A percentile compares a stretch with the other conserved stretches of the same genome.
phyloP scores from a whole-genome alignment of 2,888 invertebrate genomes.

The Drosophila tripunctata region DNA sequence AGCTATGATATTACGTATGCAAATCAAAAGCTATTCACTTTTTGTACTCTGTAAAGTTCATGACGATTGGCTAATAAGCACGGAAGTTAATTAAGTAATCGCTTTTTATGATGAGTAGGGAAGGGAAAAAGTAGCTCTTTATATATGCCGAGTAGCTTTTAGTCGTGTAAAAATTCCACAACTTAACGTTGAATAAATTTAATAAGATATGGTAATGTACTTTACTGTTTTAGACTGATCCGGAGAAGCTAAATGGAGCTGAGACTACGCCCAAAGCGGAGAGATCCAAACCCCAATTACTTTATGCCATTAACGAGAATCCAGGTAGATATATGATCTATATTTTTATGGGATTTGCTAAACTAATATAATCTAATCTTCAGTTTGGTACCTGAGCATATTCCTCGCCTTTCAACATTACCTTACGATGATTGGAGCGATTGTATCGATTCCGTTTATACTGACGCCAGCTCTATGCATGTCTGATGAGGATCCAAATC shows the following conservation, averaged over 20 bases:
- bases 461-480: slow-evolving; percentile 92
- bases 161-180: background rate
- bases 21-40: no score
- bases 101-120: no score
- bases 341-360: no score
- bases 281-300: slow-evolving; percentile 80
- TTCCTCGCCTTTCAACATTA: slow-evolving; percentile 94
- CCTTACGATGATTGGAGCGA: slow-evolving; percentile 93
- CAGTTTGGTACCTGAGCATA: slow-evolving; percentile 90
- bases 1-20: no score
- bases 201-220: background rate
- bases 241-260: slow-evolving; percentile 34
- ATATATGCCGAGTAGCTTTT: no score
- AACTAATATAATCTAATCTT: background rate
- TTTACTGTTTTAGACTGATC: slow-evolving; percentile 34
- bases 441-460: slow-evolving; percentile 92
- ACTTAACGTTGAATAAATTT: background rate
- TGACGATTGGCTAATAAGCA: no score
- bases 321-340: slow-evolving; percentile 83
- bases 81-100: no score
- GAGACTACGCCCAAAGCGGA: slow-evolving; percentile 23
- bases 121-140: no score
- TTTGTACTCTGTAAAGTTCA: no score
- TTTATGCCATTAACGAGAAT: slow-evolving; percentile 91
- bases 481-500: slow-evolving; percentile 89